Evolutionary conservation across 2,888 invertebrate genomes (phyloP).

Genomic region (Melanotus villosus): DNA sequence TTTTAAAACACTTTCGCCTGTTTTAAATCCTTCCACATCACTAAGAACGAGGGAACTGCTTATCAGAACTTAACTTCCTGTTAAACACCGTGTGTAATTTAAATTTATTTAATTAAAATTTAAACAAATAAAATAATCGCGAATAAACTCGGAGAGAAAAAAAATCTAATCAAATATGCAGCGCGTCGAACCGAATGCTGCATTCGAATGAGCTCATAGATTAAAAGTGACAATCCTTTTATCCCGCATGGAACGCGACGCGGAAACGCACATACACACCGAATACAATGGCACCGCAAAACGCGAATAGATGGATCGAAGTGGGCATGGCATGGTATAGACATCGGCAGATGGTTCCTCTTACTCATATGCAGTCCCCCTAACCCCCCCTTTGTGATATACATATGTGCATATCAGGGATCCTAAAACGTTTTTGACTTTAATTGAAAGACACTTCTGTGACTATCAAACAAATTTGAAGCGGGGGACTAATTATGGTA

Average conservation of each 20-base stretch:
- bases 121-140: no score
- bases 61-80: slow-evolving; percentile 41
- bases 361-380: slow-evolving; percentile 51
- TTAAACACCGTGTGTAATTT: slow-evolving; percentile 20
- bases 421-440: slow-evolving; percentile 18
- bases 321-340: slow-evolving; percentile 43
- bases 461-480: slow-evolving; percentile 18
- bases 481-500: no score
- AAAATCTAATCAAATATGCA: no score
- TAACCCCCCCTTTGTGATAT: slow-evolving; percentile 52
- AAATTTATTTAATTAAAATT: neutral
- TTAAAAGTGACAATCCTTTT: slow-evolving; percentile 11
- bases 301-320: slow-evolving; percentile 48
- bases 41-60: slow-evolving; percentile 35
- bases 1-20: slow-evolving; percentile 41
- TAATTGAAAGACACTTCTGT: neutral
- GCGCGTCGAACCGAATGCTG: neutral
- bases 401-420: slow-evolving; percentile 44
- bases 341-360: slow-evolving; percentile 59
- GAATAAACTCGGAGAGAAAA: neutral
- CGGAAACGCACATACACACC: slow-evolving; percentile 27
- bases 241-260: slow-evolving; percentile 5
- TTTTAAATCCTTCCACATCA: slow-evolving; percentile 41
- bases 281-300: slow-evolving; percentile 35
- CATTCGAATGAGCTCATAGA: slow-evolving; percentile 4